Percentiles rank a stretch among this genome's conserved stretches.
phyloP scores from a whole-genome alignment of 1,140 invertebrate genomes.

The Aphaenogaster floridana region DNA sequence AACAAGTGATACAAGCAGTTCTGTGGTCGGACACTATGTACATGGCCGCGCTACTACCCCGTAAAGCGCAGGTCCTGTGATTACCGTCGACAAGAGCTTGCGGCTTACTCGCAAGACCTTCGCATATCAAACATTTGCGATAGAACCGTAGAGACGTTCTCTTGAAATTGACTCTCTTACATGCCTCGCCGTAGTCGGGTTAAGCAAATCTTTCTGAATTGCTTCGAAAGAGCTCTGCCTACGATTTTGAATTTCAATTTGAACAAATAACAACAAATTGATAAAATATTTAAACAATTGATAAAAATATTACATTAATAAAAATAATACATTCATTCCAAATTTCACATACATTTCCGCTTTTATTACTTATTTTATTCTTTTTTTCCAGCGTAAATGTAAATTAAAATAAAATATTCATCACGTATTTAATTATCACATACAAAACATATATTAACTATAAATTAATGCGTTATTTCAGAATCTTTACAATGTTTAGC shows the following conservation, averaged over 20 bases:
- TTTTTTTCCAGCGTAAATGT: not conserved
- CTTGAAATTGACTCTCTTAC: slow-evolving; percentile 9
- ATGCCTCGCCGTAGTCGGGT: not conserved
- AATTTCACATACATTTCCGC: not conserved
- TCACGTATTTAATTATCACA: not conserved
- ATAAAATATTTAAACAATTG: not conserved
- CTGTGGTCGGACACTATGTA: slow-evolving; percentile 57
- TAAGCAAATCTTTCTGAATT: not conserved
- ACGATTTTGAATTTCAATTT: not conserved
- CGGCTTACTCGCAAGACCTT: slow-evolving; percentile 46
- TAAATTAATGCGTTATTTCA: not conserved
- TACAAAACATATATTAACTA: not conserved
- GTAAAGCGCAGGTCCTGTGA: slow-evolving; percentile 29
- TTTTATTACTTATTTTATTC: not conserved
- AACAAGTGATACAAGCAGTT: slow-evolving; percentile 64
- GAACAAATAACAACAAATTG: not conserved
- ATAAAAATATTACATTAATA: no score
- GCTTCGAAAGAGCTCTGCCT: not conserved
- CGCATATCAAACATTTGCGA: slow-evolving; percentile 56
- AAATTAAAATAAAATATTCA: not conserved
- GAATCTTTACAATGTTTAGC: not conserved
- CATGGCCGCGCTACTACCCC: slow-evolving; percentile 18
- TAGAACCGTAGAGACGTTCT: slow-evolving; percentile 1
- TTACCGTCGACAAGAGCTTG: slow-evolving; percentile 54
- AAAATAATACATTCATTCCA: not conserved